Evolutionary conservation across 2,113 vertebrate species (phyloP), one percentile per base, ranked within the genome.

Genomic region (Hippocampus guttulatus): DNA sequence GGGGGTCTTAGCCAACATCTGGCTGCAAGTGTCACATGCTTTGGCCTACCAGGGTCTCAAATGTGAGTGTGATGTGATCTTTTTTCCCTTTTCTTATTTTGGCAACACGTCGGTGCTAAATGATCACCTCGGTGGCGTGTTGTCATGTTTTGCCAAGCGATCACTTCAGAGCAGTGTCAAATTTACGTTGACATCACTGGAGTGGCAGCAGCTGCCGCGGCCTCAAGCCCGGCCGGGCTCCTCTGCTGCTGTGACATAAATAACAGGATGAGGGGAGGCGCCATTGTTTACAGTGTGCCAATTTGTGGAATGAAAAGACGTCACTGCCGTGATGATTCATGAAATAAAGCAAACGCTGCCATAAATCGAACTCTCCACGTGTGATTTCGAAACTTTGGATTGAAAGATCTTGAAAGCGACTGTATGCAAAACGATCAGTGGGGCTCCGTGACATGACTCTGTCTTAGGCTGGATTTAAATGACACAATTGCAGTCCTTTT

Each of bases 81-180:
- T 63, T 3, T 40, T 8, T 40, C 43, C 14, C 4, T 40, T 8
- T 40, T 51, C 14, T 52, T 67, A 60, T 76, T 70, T 45, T 79
- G 64, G 43, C n/a, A 41, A 65, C 71, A 55, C 43, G 45, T 38
- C 25, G 49, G 64, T 67, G 74, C 63, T 75, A 77, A 84, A 82
- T 43, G 72, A 71, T 75, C 77, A 73, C 74, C 77, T 71, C 74
- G 64, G 68, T 40, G 9, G 38, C 57, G 68, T 62, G 76, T 66
- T 70, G 47, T 18, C 8, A 7, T 33, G 10, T 18, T 76, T 47
- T 60, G 65, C 54, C 68, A 66, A 21, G 73, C 65, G 57, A 69
- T 86, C 78, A 65, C 71, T 71, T 88, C 72, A 65, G 65, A 75
- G 63, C 45, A 73, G 47, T 65, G 73, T 75, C 77, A 80, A 51